Percentiles rank a stretch among this genome's conserved stretches.
phyloP scores from a whole-genome alignment of 2,113 vertebrate species.

The Hepsetus odoe region DNA sequence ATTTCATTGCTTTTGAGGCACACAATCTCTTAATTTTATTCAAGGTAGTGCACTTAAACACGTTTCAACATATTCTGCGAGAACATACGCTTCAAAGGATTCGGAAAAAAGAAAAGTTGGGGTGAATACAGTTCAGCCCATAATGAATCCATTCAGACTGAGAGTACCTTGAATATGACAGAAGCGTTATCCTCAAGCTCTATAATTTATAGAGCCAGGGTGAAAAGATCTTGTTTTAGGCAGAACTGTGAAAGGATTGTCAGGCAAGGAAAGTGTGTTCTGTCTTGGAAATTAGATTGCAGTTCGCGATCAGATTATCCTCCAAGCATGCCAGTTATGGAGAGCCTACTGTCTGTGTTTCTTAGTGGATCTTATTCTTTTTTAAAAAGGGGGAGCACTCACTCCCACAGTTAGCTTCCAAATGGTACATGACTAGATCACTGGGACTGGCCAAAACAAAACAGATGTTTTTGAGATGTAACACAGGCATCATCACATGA shows the following conservation, averaged over 20 bases:
- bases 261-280: constrained; percentile 35
- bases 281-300: constrained; percentile 35
- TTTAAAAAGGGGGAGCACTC: constrained; percentile 11
- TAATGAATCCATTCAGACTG: constrained; percentile 50
- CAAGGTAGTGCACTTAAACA: constrained; percentile 40
- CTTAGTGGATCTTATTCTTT: not conserved
- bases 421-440: not conserved
- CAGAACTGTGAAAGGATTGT: constrained; percentile 28
- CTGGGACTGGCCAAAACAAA: not conserved
- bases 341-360: not conserved
- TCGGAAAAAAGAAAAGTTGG: constrained; percentile 19
- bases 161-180: constrained; percentile 44
- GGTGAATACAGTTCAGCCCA: constrained; percentile 38
- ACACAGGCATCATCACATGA: not conserved
- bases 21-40: constrained; percentile 17
- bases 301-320: constrained; percentile 39
- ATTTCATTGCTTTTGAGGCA: constrained; percentile 40
- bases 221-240: constrained; percentile 43
- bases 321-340: not conserved
- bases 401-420: not conserved
- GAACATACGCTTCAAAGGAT: constrained; percentile 26
- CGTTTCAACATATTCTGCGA: constrained; percentile 29
- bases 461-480: not conserved
- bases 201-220: constrained; percentile 44
- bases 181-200: constrained; percentile 46